Evolutionary conservation across 2,888 invertebrate species (phyloP).

Genomic region (Melipona beecheii): DNA sequence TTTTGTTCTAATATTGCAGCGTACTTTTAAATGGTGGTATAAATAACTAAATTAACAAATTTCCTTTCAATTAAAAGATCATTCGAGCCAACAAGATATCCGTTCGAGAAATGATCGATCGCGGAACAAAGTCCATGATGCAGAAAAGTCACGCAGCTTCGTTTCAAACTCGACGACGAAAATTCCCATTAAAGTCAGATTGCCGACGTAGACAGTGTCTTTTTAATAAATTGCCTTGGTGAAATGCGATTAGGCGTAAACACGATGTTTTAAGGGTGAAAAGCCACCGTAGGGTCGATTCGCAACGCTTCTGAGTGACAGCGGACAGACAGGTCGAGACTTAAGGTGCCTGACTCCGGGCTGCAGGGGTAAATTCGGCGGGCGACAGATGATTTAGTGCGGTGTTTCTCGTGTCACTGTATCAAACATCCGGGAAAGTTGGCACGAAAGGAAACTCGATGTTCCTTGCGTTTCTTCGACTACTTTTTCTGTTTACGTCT

Average conservation of each 20-base stretch:
- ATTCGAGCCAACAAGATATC: neutral
- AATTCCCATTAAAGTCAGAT: neutral
- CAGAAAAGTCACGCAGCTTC: too few relatives aligned
- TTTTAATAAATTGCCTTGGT: conserved; percentile 76
- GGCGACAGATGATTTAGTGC: conserved; percentile 80
- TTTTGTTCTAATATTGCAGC: too few relatives aligned
- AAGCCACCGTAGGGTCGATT: conserved; percentile 55
- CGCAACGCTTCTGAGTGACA: conserved; percentile 77
- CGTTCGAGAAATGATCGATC: neutral
- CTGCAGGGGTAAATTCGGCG: conserved; percentile 65
- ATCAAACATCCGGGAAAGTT: conserved; percentile 64
- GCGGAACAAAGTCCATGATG: neutral
- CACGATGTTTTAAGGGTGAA: conserved; percentile 72
- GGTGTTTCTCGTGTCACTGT: conserved; percentile 77
- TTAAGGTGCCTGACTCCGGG: conserved; percentile 68
- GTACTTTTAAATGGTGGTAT: accelerated
- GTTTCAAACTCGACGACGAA: neutral
- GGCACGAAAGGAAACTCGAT: conserved; percentile 37
- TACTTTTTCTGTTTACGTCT: neutral
- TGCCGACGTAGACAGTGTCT: conserved; percentile 52
- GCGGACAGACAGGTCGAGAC: conserved; percentile 77
- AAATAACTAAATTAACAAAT: neutral
- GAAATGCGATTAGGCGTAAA: conserved; percentile 78
- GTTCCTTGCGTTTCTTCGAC: conserved; percentile 9
- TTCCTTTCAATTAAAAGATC: neutral